A percentile compares a stretch with the other conserved stretches of the same genome.
Evolutionary conservation across 1,140 invertebrate species (phyloP).

Genomic region (Ceratina japonica): DNA sequence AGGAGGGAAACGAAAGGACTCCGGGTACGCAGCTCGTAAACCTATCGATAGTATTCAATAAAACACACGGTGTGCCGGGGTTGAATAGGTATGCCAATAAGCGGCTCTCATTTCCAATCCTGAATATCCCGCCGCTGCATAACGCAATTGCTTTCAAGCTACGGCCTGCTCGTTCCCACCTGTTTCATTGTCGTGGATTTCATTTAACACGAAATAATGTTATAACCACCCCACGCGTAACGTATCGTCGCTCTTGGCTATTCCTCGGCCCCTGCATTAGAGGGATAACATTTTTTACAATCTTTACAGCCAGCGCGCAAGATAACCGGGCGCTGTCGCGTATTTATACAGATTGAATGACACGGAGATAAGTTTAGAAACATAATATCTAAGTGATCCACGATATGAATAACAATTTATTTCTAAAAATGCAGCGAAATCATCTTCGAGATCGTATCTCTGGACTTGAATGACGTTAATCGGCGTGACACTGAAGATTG

Average conservation of each 20-base stretch:
- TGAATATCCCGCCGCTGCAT: constrained; percentile 33
- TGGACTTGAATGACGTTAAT: too few species aligned
- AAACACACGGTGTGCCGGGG: constrained; percentile 50
- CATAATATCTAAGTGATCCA: too few species aligned
- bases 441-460: too few species aligned
- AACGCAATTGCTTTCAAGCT: constrained; percentile 51
- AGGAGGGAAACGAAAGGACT: constrained; percentile 14
- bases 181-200: constrained; percentile 53
- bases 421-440: too few species aligned
- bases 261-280: not conserved
- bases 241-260: constrained; percentile 15
- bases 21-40: constrained; percentile 36
- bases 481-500: too few species aligned
- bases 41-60: constrained; percentile 62
- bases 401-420: too few species aligned
- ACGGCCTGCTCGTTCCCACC: constrained; percentile 31
- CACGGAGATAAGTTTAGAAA: too few species aligned
- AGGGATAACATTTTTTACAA: not conserved
- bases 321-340: too few species aligned
- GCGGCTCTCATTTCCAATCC: constrained; percentile 61
- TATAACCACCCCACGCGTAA: constrained; percentile 26
- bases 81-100: constrained; percentile 60
- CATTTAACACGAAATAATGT: constrained; percentile 59
- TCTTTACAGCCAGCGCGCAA: not conserved
- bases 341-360: too few species aligned